phyloP scores from a whole-genome alignment of 2,797 vertebrate species.

The Spinibarbus caldwelli region DNA sequence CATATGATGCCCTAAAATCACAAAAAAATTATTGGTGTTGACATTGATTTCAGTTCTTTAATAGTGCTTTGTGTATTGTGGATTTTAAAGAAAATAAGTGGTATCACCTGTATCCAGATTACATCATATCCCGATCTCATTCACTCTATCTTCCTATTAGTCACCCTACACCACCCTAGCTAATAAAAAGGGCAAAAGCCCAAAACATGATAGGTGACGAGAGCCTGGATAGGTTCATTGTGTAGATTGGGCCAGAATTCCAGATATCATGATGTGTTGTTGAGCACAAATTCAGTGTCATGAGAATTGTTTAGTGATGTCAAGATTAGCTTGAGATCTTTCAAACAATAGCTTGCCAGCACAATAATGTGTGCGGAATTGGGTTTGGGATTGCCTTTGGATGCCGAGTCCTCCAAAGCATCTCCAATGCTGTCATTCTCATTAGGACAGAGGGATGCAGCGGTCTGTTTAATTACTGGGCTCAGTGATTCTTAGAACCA shows the following conservation, averaged over 20 bases:
- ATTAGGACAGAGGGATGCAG: slow-evolving; percentile 54
- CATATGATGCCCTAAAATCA: too few relatives aligned
- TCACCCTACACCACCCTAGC: neutral
- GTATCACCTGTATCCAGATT: neutral
- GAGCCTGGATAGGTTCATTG: neutral
- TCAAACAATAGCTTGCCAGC: neutral
- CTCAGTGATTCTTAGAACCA: slow-evolving; percentile 60
- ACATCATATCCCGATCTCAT: too few relatives aligned
- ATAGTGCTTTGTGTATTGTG: too few relatives aligned
- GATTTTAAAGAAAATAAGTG: too few relatives aligned
- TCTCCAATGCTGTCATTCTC: slow-evolving; percentile 52
- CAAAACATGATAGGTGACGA: neutral
- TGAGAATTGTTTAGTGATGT: slow-evolving; percentile 1
- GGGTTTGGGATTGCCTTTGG: slow-evolving; percentile 37
- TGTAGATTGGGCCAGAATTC: neutral
- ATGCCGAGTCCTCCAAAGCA: slow-evolving; percentile 41
- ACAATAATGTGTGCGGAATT: slow-evolving; percentile 21
- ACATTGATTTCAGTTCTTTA: too few relatives aligned
- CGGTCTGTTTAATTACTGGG: slow-evolving; percentile 61
- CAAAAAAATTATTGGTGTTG: too few relatives aligned
- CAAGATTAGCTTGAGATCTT: neutral
- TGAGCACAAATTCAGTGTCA: neutral
- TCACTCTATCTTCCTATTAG: neutral
- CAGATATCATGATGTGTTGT: neutral
- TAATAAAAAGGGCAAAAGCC: slow-evolving; percentile 8